phyloP scores from a whole-genome alignment of 1,140 invertebrate genomes.

The Penaeus vannamei region DNA sequence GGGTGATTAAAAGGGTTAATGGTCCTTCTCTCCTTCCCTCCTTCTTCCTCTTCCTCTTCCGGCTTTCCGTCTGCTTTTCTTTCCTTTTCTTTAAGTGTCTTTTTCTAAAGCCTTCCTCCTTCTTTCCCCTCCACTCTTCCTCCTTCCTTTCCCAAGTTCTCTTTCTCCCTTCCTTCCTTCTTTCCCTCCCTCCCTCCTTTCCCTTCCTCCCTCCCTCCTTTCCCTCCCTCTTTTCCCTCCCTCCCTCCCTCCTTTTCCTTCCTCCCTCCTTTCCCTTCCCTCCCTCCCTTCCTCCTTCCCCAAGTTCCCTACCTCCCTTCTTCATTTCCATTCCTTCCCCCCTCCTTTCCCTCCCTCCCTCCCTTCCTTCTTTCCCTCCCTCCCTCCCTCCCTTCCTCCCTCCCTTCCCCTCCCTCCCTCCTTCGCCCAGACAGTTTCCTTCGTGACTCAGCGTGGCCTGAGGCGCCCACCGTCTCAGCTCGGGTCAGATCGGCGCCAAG shows the following conservation, averaged over 20 bases:
- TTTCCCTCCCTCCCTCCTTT: neutral
- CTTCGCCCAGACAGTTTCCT: neutral
- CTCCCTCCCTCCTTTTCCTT: neutral
- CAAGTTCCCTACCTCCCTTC: neutral
- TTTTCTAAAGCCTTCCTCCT: no score
- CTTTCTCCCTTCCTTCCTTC: neutral
- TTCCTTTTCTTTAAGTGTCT: no score
- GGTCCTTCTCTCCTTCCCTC: neutral
- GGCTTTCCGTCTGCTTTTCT: no score
- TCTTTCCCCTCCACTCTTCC: constrained; percentile 23
- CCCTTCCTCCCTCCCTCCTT: neutral
- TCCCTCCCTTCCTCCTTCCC: no score
- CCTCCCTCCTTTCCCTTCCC: neutral
- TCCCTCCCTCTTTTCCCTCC: neutral
- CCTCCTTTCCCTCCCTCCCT: neutral
- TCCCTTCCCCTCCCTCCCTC: neutral
- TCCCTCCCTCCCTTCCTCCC: no score
- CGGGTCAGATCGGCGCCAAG: no score
- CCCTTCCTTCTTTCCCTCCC: neutral
- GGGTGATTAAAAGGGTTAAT: no score
- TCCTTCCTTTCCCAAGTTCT: neutral
- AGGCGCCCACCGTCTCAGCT: no score
- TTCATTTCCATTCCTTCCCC: neutral
- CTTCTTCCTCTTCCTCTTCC: neutral
- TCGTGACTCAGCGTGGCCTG: neutral